These are phyloP conservation scores for Motacilla alba DNA, from an alignment of 2,113 vertebrate genomes.

Conservation along the genomic window DNA sequence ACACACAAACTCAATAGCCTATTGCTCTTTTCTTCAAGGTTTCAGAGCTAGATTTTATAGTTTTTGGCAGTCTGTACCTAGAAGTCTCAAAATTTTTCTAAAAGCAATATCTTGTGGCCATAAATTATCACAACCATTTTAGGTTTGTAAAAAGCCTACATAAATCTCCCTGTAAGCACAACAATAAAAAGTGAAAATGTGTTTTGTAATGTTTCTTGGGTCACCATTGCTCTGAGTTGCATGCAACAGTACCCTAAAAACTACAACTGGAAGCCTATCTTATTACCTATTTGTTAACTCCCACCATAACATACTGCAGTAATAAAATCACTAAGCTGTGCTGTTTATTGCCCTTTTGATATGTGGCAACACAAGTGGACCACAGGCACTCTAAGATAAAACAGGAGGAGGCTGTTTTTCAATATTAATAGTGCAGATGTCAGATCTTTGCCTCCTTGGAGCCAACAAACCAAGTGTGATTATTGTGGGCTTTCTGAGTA, in stretches of 20 bases:
- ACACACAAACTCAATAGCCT: neutral
- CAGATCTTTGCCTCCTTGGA: constrained; percentile 10
- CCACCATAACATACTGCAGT: constrained; percentile 14
- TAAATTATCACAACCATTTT: constrained; percentile 57
- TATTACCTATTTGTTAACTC: constrained; percentile 59
- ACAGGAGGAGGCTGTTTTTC: constrained; percentile 21
- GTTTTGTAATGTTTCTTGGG: constrained; percentile 47
- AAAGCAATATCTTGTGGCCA: constrained; percentile 54
- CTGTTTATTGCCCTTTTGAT: constrained; percentile 61
- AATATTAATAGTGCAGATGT: constrained; percentile 39
- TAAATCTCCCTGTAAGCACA: constrained; percentile 54
- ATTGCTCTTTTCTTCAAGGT: constrained; percentile 41
- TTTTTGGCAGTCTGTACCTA: constrained; percentile 45
- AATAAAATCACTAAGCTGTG: constrained; percentile 55
- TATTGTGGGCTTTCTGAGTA: constrained; percentile 47
- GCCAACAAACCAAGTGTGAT: constrained; percentile 6
- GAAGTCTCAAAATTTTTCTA: constrained; percentile 52
- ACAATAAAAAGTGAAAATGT: constrained; percentile 64
- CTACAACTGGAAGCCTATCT: constrained; percentile 36
- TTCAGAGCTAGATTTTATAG: constrained; percentile 52
- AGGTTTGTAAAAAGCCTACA: constrained; percentile 48
- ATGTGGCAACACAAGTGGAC: constrained; percentile 45
- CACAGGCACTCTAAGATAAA: constrained; percentile 54
- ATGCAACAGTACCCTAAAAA: constrained; percentile 50
- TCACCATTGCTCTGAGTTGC: constrained; percentile 15